Conservation (phyloP, 2,888 invertebrate genomes). For the Rotaria sp. region DNA sequence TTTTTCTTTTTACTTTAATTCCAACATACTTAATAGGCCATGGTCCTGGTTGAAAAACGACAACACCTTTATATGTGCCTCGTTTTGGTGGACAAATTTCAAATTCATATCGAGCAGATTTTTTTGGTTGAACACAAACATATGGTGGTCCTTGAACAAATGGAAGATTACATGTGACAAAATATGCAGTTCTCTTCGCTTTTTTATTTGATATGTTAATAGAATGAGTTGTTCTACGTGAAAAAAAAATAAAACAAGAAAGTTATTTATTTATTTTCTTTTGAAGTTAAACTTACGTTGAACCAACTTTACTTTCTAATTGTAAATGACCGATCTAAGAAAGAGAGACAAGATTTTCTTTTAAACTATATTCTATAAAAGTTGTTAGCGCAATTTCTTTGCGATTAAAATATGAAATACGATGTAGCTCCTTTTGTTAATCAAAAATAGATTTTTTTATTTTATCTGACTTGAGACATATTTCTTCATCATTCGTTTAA, state of each 20-base stretch:
- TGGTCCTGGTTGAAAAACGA: slow-evolving; percentile 34
- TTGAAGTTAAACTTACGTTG: neutral
- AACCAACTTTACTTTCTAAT: slow-evolving; percentile 14
- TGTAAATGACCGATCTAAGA: slow-evolving; percentile 10
- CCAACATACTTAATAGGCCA: slow-evolving; percentile 36
- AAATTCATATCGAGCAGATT: slow-evolving; percentile 49
- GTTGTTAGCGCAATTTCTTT: too few relatives aligned
- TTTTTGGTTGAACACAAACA: slow-evolving; percentile 50
- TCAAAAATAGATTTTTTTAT: too few relatives aligned
- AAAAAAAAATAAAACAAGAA: neutral
- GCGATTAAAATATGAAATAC: too few relatives aligned
- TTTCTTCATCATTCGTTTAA: too few relatives aligned
- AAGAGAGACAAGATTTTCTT: too few relatives aligned
- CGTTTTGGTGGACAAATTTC: slow-evolving; percentile 47
- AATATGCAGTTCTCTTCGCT: neutral
- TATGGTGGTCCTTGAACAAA: slow-evolving; percentile 49
- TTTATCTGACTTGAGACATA: too few relatives aligned
- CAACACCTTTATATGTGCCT: slow-evolving; percentile 46
- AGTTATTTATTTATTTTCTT: too few relatives aligned
- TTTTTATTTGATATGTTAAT: neutral
- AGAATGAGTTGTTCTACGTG: slow-evolving; percentile 9
- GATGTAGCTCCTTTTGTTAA: too few relatives aligned
- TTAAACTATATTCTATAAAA: too few relatives aligned
- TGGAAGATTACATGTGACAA: slow-evolving; percentile 45
- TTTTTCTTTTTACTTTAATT: neutral